Percentiles rank a stretch among this genome's conserved stretches.
These are phyloP conservation scores for Eubucco bourcierii DNA, from an alignment of 2,113 vertebrate genomes.

Conservation along the genomic window DNA sequence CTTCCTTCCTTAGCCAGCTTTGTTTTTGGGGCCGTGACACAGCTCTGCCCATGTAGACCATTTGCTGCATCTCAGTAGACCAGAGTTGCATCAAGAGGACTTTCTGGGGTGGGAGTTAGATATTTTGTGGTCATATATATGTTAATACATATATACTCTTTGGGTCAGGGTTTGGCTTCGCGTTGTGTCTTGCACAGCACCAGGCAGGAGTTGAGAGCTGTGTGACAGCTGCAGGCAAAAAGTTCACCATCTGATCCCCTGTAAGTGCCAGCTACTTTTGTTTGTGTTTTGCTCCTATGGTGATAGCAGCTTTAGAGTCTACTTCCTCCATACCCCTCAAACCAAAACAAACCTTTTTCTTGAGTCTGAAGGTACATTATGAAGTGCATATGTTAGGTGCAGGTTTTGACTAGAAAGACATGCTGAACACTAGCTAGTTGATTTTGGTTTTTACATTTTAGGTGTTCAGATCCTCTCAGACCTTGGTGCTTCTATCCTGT, in stretches of 20 bases:
- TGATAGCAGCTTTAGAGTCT: neutral
- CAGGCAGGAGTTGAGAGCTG: neutral
- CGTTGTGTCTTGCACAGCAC: neutral
- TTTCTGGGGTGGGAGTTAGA: neutral
- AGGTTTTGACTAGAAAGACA: neutral
- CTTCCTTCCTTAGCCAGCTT: neutral
- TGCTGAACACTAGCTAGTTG: neutral
- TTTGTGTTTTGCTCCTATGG: constrained; percentile 61
- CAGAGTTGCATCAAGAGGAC: neutral
- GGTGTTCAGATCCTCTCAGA: neutral
- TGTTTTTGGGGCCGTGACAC: neutral
- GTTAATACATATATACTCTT: neutral
- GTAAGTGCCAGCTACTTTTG: neutral
- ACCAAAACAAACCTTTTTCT: neutral
- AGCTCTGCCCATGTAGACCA: neutral
- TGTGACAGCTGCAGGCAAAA: constrained; percentile 25
- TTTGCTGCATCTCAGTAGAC: neutral
- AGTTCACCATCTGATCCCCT: constrained; percentile 43
- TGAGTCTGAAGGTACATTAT: neutral
- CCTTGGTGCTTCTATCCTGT: neutral
- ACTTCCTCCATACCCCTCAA: neutral
- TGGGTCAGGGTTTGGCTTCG: neutral
- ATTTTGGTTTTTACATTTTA: neutral
- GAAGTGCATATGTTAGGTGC: neutral
- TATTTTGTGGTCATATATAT: neutral